Percentiles rank a stretch among this genome's conserved stretches.
These are phyloP conservation scores for Oreonectes daqikongensis DNA, from an alignment of 2,797 vertebrate genomes.

Conservation along the genomic window DNA sequence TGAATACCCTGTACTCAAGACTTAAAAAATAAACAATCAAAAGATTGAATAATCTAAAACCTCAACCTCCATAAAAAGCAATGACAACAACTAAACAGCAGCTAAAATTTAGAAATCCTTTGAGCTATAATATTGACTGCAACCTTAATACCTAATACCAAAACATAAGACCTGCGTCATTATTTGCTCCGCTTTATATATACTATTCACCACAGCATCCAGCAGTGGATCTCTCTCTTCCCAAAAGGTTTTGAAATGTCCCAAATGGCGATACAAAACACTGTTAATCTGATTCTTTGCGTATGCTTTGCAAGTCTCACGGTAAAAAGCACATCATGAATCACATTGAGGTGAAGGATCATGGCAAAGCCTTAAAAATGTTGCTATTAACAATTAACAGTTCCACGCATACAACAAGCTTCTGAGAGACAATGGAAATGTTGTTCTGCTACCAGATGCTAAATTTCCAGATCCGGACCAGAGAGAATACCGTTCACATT, in stretches of 20 bases:
- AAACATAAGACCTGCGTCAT: not conserved
- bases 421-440: not conserved
- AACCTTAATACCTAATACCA: not conserved
- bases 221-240: not conserved
- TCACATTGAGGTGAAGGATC: not conserved
- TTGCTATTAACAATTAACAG: slow-evolving; percentile 10
- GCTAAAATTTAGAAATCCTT: slow-evolving; percentile 3
- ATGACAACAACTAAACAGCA: not conserved
- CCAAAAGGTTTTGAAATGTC: not conserved
- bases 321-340: slow-evolving; percentile 28
- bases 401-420: slow-evolving; percentile 3
- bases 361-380: slow-evolving; percentile 14
- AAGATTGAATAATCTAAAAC: slow-evolving; percentile 9
- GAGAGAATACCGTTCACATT: slow-evolving; percentile 31
- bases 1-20: slow-evolving; percentile 8
- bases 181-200: slow-evolving; percentile 7
- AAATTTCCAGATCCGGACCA: not conserved
- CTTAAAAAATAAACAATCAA: slow-evolving; percentile 27
- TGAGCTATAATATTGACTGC: not conserved
- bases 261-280: not conserved
- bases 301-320: slow-evolving; percentile 12
- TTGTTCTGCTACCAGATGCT: not conserved
- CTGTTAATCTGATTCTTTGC: not conserved
- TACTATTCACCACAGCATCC: slow-evolving; percentile 13
- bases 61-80: not conserved